Percentiles rank a stretch among this genome's conserved stretches.
phyloP scores from a whole-genome alignment of 1,140 invertebrate species.

The Drosophila pectinifera region DNA sequence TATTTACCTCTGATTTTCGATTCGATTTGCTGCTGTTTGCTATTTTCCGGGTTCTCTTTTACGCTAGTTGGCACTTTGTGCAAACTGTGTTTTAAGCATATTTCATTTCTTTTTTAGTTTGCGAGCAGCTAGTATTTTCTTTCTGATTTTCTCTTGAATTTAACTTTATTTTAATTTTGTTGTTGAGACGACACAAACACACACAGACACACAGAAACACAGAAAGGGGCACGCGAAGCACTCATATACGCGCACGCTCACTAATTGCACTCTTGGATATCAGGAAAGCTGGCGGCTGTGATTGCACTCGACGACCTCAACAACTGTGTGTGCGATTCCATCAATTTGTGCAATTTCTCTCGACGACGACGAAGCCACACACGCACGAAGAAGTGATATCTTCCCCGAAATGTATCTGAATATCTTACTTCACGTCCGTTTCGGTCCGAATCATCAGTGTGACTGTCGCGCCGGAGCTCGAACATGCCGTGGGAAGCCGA shows the following conservation, averaged over 20 bases:
- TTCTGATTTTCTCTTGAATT: conserved; percentile 24
- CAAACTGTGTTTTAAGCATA: conserved; percentile 78
- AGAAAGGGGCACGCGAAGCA: neutral
- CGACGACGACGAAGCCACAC: conserved; percentile 40
- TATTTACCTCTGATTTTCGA: conserved; percentile 66
- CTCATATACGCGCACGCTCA: conserved; percentile 22
- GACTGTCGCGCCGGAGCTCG: neutral
- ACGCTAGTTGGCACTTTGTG: conserved; percentile 68
- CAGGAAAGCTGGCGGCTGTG: conserved; percentile 17
- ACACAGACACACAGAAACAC: conserved; percentile 11
- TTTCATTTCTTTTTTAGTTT: conserved; percentile 42
- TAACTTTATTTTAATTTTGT: conserved; percentile 15
- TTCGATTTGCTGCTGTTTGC: conserved; percentile 46
- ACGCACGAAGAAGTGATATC: conserved; percentile 39
- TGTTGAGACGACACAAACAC: conserved; percentile 18
- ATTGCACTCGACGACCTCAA: conserved; percentile 43
- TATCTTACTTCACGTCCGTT: conserved; percentile 30
- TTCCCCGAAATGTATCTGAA: conserved; percentile 35
- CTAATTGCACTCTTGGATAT: conserved; percentile 40
- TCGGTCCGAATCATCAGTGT: conserved; percentile 18
- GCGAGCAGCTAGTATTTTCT: conserved; percentile 27
- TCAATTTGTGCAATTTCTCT: conserved; percentile 63
- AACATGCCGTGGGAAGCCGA: neutral
- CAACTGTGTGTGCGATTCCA: conserved; percentile 36
- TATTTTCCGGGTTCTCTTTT: conserved; percentile 48